Percentiles rank a stretch among this genome's conserved stretches.
Conservation (phyloP, 2,888 invertebrate genomes). For the Microplitis deprimator region DNA sequence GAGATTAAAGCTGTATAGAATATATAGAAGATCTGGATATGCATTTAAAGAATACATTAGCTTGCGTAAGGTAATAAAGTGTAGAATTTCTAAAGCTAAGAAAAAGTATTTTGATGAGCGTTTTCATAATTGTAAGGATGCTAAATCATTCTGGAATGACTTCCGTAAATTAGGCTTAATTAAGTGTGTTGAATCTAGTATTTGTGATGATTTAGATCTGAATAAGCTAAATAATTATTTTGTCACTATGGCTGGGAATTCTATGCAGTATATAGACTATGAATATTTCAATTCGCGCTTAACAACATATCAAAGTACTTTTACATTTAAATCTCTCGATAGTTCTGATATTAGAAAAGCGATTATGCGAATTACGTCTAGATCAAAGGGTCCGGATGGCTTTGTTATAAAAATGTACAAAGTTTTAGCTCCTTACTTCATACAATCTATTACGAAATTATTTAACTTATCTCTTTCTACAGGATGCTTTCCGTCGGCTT, state of each 20-base stretch:
- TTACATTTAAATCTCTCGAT: not conserved
- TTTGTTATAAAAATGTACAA: not conserved
- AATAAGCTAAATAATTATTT: not conserved
- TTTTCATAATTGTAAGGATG: slow-evolving; percentile 7
- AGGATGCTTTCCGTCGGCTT: not conserved
- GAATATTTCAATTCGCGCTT: not conserved
- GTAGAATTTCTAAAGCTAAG: not conserved
- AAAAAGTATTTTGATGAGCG: not conserved
- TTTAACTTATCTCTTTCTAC: not conserved
- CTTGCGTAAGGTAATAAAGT: not conserved
- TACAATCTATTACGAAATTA: not conserved
- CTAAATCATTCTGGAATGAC: slow-evolving; percentile 29
- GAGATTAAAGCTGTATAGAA: not conserved
- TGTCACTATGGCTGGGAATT: not conserved
- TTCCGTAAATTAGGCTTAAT: slow-evolving; percentile 16
- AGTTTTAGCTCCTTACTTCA: not conserved
- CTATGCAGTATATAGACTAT: not conserved
- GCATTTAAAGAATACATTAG: not conserved
- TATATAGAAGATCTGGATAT: not conserved
- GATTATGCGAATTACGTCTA: not conserved
- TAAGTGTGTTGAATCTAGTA: not conserved
- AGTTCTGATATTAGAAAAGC: not conserved
- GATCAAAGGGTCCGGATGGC: not conserved
- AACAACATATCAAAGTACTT: not conserved
- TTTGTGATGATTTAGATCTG: not conserved